These are phyloP conservation scores for Lepus americanus DNA, from an alignment of 2,113 vertebrate species.

Conservation along the genomic window DNA sequence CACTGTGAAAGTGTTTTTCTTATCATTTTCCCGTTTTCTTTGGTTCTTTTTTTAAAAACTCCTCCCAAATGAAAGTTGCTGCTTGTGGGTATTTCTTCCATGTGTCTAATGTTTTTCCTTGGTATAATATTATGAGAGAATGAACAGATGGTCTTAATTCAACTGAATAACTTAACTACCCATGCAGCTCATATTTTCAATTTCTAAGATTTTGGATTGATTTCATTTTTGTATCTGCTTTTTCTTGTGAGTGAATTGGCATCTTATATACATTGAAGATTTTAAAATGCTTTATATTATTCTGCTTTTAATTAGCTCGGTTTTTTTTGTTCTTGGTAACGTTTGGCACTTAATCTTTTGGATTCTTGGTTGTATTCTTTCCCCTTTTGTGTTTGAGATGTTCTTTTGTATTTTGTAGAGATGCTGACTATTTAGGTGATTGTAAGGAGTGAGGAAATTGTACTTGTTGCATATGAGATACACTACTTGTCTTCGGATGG, in stretches of 20 bases:
- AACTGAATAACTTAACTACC: background rate
- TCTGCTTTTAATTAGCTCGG: background rate
- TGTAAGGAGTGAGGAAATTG: background rate
- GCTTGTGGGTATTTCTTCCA: background rate
- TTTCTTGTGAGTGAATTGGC: background rate
- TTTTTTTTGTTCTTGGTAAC: background rate
- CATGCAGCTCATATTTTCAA: conserved; percentile 39
- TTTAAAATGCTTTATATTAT: conserved; percentile 35
- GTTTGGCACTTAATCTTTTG: background rate
- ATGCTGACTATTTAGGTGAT: conserved; percentile 13
- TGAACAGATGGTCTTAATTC: background rate
- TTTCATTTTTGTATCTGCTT: background rate
- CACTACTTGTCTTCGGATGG: background rate
- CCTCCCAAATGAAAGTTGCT: conserved; percentile 10
- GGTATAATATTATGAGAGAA: background rate
- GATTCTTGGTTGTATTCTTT: background rate
- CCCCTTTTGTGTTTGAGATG: conserved; percentile 26
- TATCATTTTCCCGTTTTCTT: background rate
- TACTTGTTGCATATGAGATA: background rate
- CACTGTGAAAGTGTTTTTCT: background rate
- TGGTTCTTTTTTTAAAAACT: background rate
- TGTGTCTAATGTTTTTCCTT: conserved; percentile 6
- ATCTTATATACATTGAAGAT: background rate
- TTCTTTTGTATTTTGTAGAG: background rate
- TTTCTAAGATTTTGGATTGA: conserved; percentile 30